A percentile compares a stretch with the other conserved stretches of the same genome.
phyloP scores from a whole-genome alignment of 2,888 invertebrate species.

The Caradrina clavipalpis region DNA sequence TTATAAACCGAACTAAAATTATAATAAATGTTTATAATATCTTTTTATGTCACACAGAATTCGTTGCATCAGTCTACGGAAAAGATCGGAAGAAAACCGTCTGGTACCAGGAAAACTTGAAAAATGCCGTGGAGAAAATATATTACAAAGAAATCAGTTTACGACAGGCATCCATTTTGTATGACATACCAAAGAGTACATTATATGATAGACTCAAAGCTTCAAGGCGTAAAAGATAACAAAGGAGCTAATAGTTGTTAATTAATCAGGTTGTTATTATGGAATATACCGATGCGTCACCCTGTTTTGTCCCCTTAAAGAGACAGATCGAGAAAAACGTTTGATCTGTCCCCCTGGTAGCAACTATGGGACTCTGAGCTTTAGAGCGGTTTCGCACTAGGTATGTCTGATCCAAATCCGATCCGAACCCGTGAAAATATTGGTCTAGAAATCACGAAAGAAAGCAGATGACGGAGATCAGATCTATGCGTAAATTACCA shows the following conservation, averaged over 20 bases:
- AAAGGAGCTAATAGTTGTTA: slow-evolving; percentile 14
- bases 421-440: too few species aligned
- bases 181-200: slow-evolving; percentile 63
- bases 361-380: too few species aligned
- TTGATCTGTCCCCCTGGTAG: too few species aligned
- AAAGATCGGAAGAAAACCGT: slow-evolving; percentile 44
- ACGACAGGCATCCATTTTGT: slow-evolving; percentile 57
- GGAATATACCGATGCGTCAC: too few species aligned
- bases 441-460: too few species aligned
- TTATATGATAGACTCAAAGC: slow-evolving; percentile 58
- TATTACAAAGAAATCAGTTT: slow-evolving; percentile 58
- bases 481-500: too few species aligned
- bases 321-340: too few species aligned
- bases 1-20: background rate
- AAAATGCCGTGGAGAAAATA: slow-evolving; percentile 55
- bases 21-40: background rate
- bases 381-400: too few species aligned
- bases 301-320: too few species aligned
- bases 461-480: too few species aligned
- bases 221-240: slow-evolving; percentile 13
- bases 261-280: background rate
- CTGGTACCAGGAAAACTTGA: slow-evolving; percentile 49
- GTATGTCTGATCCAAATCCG: too few species aligned
- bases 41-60: slow-evolving; percentile 26
- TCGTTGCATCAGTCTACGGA: slow-evolving; percentile 16